A percentile compares a stretch with the other conserved stretches of the same genome.
Conservation (phyloP, 2,888 invertebrate species). For the Anoplius nigerrimus region DNA sequence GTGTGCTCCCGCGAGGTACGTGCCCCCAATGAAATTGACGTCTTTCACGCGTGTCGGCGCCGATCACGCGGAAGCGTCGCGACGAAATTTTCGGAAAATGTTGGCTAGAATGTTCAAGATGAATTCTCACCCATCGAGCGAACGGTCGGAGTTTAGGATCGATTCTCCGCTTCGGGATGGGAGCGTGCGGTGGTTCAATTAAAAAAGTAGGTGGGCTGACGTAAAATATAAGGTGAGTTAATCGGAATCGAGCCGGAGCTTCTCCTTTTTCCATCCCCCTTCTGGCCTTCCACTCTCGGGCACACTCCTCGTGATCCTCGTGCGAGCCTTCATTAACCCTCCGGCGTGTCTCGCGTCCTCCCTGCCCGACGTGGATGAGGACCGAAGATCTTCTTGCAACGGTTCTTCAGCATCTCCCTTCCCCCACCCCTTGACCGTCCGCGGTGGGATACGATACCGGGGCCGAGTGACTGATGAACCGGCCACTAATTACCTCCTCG, state of each 20-base stretch:
- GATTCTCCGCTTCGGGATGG: no score
- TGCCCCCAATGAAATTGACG: no score
- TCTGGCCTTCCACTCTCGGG: constrained; percentile 12
- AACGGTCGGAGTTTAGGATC: no score
- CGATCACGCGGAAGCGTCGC: no score
- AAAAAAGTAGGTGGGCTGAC: constrained; percentile 20
- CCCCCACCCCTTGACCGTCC: constrained; percentile 33
- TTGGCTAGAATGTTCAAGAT: no score
- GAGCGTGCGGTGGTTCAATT: not conserved
- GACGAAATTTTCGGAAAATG: no score
- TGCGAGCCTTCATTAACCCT: constrained; percentile 67
- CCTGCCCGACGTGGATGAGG: constrained; percentile 35
- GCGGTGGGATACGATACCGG: not conserved
- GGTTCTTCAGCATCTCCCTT: constrained; percentile 18
- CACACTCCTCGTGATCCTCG: constrained; percentile 24
- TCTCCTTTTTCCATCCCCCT: constrained; percentile 12
- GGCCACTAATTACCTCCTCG: constrained; percentile 72
- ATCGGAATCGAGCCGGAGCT: constrained; percentile 51
- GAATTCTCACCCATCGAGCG: no score
- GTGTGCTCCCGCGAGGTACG: constrained; percentile 6
- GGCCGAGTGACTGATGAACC: constrained; percentile 71
- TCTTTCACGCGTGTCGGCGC: no score
- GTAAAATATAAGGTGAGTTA: constrained; percentile 63
- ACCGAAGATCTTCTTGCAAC: constrained; percentile 45
- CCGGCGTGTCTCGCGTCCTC: constrained; percentile 66